Evolutionary conservation across 1,140 invertebrate species (phyloP).

Genomic region (Drosophila murphyi): DNA sequence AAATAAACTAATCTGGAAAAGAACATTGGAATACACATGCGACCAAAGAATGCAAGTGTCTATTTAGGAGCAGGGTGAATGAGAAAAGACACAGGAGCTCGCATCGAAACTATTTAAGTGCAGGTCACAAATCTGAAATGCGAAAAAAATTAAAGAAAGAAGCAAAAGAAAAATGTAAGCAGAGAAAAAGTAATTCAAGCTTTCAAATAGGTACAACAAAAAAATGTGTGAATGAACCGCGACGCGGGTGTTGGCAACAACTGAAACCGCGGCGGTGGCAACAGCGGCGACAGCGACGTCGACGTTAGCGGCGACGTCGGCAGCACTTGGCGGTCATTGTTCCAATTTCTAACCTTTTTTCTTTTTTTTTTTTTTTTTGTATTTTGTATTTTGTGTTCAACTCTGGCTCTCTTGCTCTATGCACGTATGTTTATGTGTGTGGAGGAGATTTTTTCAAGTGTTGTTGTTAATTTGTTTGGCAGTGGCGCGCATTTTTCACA

Average conservation of each 20-base stretch:
- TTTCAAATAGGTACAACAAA: slow-evolving; percentile 50
- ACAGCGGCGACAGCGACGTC: neutral
- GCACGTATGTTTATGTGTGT: slow-evolving; percentile 31
- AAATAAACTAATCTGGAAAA: neutral
- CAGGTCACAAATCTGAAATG: slow-evolving; percentile 31
- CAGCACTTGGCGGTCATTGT: slow-evolving; percentile 77
- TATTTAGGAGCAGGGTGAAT: slow-evolving; percentile 6
- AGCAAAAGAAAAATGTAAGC: slow-evolving; percentile 25
- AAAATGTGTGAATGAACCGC: slow-evolving; percentile 74
- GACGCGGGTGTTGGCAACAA: slow-evolving; percentile 43
- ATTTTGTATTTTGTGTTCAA: slow-evolving; percentile 23
- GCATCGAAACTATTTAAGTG: slow-evolving; percentile 33
- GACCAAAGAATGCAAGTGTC: neutral
- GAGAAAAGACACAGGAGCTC: neutral
- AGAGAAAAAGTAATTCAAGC: slow-evolving; percentile 60
- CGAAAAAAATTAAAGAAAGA: slow-evolving; percentile 33
- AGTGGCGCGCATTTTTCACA: slow-evolving; percentile 67
- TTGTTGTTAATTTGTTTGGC: slow-evolving; percentile 80
- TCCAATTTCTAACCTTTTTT: slow-evolving; percentile 76
- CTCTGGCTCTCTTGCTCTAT: slow-evolving; percentile 21
- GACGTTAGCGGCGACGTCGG: slow-evolving; percentile 21
- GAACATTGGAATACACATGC: no score
- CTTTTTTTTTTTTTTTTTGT: slow-evolving; percentile 35
- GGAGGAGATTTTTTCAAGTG: slow-evolving; percentile 64
- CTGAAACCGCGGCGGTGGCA: neutral